A percentile compares a stretch with the other conserved stretches of the same genome.
phyloP scores from a whole-genome alignment of 2,113 vertebrate species.

The Herpetotheres cachinnans region DNA sequence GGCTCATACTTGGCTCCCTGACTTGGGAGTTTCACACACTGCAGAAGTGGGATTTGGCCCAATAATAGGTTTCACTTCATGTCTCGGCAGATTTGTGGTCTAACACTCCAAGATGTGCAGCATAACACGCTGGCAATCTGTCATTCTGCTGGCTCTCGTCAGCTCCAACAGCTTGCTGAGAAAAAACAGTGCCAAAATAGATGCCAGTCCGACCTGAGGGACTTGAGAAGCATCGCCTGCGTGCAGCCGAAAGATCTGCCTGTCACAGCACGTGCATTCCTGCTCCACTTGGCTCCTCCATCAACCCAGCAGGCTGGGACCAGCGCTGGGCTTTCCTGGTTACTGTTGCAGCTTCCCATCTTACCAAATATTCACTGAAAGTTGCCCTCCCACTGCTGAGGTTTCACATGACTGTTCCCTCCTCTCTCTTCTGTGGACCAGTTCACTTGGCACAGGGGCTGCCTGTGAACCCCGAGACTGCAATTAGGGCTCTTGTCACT shows the following conservation, averaged over 20 bases:
- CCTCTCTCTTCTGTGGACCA: neutral
- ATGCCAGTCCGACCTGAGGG: neutral
- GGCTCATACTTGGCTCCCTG: neutral
- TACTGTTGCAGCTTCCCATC: neutral
- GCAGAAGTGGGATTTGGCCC: constrained; percentile 24
- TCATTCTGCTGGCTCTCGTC: constrained; percentile 38
- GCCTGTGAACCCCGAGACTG: neutral
- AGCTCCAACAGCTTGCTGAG: constrained; percentile 37
- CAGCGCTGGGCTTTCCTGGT: neutral
- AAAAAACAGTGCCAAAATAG: neutral
- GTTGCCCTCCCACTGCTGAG: neutral
- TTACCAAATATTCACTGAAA: neutral
- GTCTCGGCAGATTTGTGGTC: constrained; percentile 63
- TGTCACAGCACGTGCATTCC: neutral
- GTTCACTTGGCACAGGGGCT: neutral
- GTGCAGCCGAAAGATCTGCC: neutral
- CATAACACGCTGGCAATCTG: constrained; percentile 34
- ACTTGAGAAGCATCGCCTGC: accelerated
- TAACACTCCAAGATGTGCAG: constrained; percentile 56
- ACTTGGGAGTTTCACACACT: neutral
- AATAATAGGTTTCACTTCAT: neutral
- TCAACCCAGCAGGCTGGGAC: neutral
- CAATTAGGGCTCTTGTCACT: constrained; percentile 2
- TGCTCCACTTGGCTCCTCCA: constrained; percentile 8
- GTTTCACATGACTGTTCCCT: neutral